A percentile compares a stretch with the other conserved stretches of the same genome.
phyloP scores from a whole-genome alignment of 2,797 vertebrate genomes.

The Scomberomorus guttatus region DNA sequence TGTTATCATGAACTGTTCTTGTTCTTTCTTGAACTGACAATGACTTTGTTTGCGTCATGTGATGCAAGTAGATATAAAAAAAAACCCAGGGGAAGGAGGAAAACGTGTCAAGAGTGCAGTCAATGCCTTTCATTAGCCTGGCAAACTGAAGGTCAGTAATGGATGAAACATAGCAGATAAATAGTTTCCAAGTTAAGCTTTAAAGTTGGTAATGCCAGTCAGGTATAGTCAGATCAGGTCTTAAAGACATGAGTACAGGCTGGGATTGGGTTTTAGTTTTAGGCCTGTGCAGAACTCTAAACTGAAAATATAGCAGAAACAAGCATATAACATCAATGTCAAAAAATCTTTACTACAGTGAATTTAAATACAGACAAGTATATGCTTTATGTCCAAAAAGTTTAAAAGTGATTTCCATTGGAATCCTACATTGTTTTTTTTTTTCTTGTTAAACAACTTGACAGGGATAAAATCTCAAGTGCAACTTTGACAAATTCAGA shows the following conservation, averaged over 20 bases:
- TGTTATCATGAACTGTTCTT: too few relatives aligned
- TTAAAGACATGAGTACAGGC: background rate
- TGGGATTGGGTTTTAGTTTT: background rate
- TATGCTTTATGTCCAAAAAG: background rate
- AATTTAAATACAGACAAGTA: background rate
- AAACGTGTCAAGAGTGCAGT: background rate
- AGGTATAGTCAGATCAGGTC: too few relatives aligned
- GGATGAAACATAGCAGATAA: background rate
- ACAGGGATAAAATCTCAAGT: background rate
- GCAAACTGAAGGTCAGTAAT: background rate
- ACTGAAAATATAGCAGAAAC: background rate
- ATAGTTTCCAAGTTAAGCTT: background rate
- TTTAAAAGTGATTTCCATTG: background rate
- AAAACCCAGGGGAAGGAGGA: too few relatives aligned
- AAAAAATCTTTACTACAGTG: background rate
- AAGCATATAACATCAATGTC: background rate
- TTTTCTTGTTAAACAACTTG: background rate
- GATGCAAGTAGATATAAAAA: too few relatives aligned
- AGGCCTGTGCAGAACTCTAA: background rate
- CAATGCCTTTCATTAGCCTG: background rate
- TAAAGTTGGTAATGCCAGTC: background rate
- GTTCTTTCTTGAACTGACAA: too few relatives aligned
- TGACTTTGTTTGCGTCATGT: too few relatives aligned
- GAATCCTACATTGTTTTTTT: background rate
- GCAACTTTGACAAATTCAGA: slow-evolving; percentile 15